A percentile compares a stretch with the other conserved stretches of the same genome.
These are phyloP conservation scores for Pyrrhia umbra DNA, from an alignment of 2,888 invertebrate species.

Conservation along the genomic window DNA sequence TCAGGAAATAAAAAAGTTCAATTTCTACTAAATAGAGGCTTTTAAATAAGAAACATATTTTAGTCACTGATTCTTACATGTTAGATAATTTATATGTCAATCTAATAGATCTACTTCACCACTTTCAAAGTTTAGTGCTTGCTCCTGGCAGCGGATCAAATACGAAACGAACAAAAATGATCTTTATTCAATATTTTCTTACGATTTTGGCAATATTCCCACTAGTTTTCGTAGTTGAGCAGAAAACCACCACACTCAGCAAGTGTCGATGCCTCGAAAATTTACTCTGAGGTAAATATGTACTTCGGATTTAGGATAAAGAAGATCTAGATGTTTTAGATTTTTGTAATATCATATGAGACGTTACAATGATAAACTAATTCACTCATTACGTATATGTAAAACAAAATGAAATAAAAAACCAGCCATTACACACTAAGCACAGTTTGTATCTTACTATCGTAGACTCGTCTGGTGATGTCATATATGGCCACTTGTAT, in stretches of 20 bases:
- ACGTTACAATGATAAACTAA: too few species aligned
- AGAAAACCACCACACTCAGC: neutral
- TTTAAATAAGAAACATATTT: neutral
- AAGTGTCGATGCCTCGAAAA: too few species aligned
- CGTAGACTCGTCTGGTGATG: too few species aligned
- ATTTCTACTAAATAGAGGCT: too few species aligned
- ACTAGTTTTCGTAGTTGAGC: neutral
- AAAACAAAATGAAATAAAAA: too few species aligned
- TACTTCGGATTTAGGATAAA: neutral
- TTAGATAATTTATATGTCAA: neutral
- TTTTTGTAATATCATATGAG: too few species aligned
- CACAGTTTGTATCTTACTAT: too few species aligned
- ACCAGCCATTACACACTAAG: too few species aligned
- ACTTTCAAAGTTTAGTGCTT: neutral
- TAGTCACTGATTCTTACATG: neutral
- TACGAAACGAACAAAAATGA: neutral
- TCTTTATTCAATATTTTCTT: neutral
- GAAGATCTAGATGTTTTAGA: too few species aligned
- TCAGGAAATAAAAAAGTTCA: neutral
- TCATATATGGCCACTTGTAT: too few species aligned
- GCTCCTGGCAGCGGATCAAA: neutral
- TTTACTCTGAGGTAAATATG: too few species aligned
- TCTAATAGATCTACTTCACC: neutral
- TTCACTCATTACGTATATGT: too few species aligned
- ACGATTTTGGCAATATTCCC: constrained; percentile 2